Evolutionary conservation across 2,113 vertebrate species (phyloP), one percentile per base, ranked within the genome.

Genomic region (Cottus gobio): DNA sequence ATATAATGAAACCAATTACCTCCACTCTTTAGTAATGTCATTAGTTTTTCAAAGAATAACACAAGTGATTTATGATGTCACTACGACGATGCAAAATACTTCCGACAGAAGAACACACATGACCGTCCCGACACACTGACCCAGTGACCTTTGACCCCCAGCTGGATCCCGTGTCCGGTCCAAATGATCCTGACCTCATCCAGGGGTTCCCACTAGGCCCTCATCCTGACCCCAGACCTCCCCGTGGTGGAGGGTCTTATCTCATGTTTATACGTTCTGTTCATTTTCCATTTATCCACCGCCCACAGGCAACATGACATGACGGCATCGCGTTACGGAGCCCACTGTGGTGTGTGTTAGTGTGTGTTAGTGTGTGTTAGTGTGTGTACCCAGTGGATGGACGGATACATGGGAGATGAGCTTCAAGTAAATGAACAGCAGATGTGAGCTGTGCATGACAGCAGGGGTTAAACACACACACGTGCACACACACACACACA

Each of bases 91-190:
- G 50, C 11, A 3, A 75, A 57, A 61, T 22, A 65, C 44, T n/a
- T 64, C 57, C 46, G 22, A 81, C 24, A 72, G 18, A 22, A 62
- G 80, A 50, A 77, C 57, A 58, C 54, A 46, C 56, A 37, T 36
- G 26, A 56, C 60, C 36, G 11, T 22, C 7, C 46, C 37, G 71
- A 89, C 87, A 87, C 77, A 89, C 60, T 87, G 64, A 90, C 82
- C 86, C 71, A 68, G 26, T 83, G 58, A 90, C 75, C 85, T 83
- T 71, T 90, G 84, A 87, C 87, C 77, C 83, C 65, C 66, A 64
- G 67, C 82, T 86, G 88, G 85, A 85, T 80, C 37, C 61, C 71
- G 75, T 84, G 72, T 89, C 72, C 66, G 0, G 28, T 73, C 62
- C 57, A 80, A 61, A 80, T 84, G 13, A 65, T 56, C 16, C 36